A percentile compares a stretch with the other conserved stretches of the same genome.
These are phyloP conservation scores for Diabrotica undecimpunctata DNA, from an alignment of 1,140 invertebrate species.

Conservation along the genomic window DNA sequence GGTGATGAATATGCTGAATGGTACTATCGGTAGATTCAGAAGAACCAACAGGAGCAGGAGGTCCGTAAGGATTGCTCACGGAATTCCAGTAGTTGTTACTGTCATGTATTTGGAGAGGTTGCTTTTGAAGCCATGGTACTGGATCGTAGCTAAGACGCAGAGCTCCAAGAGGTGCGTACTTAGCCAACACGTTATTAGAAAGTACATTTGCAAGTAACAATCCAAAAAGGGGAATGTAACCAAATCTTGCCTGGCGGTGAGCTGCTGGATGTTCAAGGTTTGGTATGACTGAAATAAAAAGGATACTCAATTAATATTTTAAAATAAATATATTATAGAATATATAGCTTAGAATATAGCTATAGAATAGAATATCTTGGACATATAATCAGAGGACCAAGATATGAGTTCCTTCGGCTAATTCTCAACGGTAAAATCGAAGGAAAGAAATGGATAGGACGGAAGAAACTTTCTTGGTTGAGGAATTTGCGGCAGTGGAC, in stretches of 20 bases:
- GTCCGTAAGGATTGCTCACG: conserved; percentile 6
- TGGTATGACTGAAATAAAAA: conserved; percentile 13
- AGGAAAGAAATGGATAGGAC: too few species aligned
- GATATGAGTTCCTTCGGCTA: too few species aligned
- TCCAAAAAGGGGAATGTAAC: conserved; percentile 18
- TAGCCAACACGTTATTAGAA: conserved; percentile 12
- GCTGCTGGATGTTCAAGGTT: not conserved
- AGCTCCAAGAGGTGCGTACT: conserved; percentile 13
- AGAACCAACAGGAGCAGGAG: not conserved
- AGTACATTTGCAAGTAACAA: conserved; percentile 20
- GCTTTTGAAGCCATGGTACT: conserved; percentile 8
- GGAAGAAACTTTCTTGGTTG: too few species aligned
- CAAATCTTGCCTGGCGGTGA: conserved; percentile 19
- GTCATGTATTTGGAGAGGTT: conserved; percentile 7
- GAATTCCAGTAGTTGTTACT: conserved; percentile 11
- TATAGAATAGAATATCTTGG: too few species aligned
- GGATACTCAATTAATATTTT: not conserved
- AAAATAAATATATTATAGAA: not conserved
- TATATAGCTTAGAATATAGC: not conserved
- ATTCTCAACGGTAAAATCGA: too few species aligned
- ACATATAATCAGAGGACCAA: too few species aligned
- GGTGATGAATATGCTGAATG: conserved; percentile 15
- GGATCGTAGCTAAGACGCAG: conserved; percentile 17
- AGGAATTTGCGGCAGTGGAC: too few species aligned
- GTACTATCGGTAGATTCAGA: not conserved